Conservation (phyloP, 2,888 invertebrate species). For the Nymphalis c-album region DNA sequence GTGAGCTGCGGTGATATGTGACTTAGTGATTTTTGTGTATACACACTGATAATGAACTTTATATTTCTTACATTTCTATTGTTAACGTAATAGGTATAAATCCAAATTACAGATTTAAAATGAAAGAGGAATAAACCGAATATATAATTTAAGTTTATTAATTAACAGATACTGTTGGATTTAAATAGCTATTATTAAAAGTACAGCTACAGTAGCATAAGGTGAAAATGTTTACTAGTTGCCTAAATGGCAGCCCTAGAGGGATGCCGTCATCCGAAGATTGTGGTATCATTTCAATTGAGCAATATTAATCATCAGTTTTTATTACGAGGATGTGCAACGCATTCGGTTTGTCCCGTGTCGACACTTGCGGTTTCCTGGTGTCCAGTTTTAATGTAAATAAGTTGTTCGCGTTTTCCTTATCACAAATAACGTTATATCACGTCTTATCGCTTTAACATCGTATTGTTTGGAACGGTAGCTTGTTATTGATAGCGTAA, state of each 20-base stretch:
- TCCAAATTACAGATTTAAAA: too few species aligned
- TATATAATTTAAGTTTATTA: too few species aligned
- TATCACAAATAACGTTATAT: background rate
- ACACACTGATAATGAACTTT: too few species aligned
- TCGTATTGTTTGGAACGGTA: background rate
- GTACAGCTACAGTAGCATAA: too few species aligned
- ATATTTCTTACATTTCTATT: too few species aligned
- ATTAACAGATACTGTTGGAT: too few species aligned
- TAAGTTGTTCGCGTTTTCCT: background rate
- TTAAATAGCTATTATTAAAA: too few species aligned
- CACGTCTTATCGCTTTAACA: background rate
- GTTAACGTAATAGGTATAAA: too few species aligned
- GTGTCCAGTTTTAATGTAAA: slow-evolving; percentile 1
- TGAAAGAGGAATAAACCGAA: too few species aligned
- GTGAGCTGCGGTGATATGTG: too few species aligned
- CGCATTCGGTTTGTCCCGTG: slow-evolving; percentile 2
- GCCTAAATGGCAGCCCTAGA: background rate
- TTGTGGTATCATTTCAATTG: slow-evolving; percentile 8
- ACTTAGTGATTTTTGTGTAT: too few species aligned
- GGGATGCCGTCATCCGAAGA: slow-evolving; percentile 6
- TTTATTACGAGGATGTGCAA: slow-evolving; percentile 1
- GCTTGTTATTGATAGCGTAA: background rate
- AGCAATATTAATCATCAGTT: slow-evolving; percentile 5
- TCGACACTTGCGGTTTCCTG: slow-evolving; percentile 2
- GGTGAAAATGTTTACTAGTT: background rate